Conservation (phyloP, 1,140 invertebrate species). For the Drosophila malerkotliana region DNA sequence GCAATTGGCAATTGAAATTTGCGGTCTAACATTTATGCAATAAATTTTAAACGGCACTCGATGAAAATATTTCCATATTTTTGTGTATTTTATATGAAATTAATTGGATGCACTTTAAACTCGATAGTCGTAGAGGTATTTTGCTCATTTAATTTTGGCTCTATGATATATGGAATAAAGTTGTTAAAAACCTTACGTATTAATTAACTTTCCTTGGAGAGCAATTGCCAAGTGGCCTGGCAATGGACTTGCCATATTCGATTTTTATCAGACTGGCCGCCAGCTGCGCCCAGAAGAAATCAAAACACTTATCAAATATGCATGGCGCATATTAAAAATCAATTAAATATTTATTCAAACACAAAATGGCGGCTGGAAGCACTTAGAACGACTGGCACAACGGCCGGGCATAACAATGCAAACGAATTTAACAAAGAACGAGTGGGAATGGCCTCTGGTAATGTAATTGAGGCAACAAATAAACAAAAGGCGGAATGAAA, state of each 20-base stretch:
- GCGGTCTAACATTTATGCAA: conserved; percentile 68
- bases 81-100: background rate
- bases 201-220: background rate
- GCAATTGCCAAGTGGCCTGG: background rate
- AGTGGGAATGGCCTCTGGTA: conserved; percentile 46
- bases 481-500: conserved; percentile 60
- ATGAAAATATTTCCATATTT: conserved; percentile 2
- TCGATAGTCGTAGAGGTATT: conserved; percentile 2
- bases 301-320: conserved; percentile 75
- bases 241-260: conserved; percentile 16
- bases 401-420: conserved; percentile 47
- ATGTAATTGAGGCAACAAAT: conserved; percentile 68
- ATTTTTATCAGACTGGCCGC: conserved; percentile 8
- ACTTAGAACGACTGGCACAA: conserved; percentile 38
- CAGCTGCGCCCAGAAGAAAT: conserved; percentile 53
- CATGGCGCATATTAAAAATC: conserved; percentile 76
- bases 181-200: background rate
- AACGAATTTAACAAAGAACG: conserved; percentile 47
- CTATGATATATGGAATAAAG: too few species aligned
- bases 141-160: background rate
- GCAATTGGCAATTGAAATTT: conserved; percentile 68
- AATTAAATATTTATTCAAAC: conserved; percentile 79
- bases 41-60: conserved; percentile 40
- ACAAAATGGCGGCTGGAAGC: conserved; percentile 57
- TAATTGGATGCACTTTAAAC: conserved; percentile 2